phyloP scores from a whole-genome alignment of 2,113 vertebrate species.

The Hyaena hyaena region DNA sequence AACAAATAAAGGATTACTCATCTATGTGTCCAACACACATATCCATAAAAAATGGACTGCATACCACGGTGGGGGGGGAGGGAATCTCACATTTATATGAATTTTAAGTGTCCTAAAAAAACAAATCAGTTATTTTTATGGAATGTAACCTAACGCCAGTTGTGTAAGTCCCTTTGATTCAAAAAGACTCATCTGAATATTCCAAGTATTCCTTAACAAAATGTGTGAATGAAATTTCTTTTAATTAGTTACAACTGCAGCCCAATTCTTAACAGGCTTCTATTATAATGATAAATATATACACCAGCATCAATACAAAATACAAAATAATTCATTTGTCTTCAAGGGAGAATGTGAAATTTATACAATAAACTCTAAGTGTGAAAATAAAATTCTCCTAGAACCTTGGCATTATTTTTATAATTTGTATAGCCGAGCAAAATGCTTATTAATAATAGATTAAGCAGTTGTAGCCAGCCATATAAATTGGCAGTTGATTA shows the following conservation, averaged over 20 bases:
- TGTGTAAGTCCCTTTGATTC: conserved; percentile 70
- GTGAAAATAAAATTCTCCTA: conserved; percentile 84
- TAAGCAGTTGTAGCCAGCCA: conserved; percentile 84
- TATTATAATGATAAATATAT: conserved; percentile 81
- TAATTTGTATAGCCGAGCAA: conserved; percentile 83
- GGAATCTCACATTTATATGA: conserved; percentile 26
- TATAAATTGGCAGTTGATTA: conserved; percentile 84
- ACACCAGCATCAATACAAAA: conserved; percentile 82
- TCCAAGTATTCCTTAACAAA: conserved; percentile 77
- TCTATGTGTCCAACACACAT: neutral
- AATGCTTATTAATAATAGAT: conserved; percentile 86
- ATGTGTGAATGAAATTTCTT: conserved; percentile 79
- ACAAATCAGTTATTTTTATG: conserved; percentile 68
- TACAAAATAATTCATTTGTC: conserved; percentile 85
- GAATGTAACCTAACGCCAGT: conserved; percentile 51
- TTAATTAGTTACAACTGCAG: conserved; percentile 82
- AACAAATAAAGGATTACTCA: conserved; percentile 39
- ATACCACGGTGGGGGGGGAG: neutral
- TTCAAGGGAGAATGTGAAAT: conserved; percentile 82
- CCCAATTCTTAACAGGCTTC: conserved; percentile 76
- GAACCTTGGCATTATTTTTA: conserved; percentile 82
- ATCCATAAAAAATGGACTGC: conserved; percentile 50
- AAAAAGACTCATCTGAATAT: conserved; percentile 73
- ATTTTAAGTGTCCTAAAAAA: conserved; percentile 51
- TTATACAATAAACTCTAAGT: conserved; percentile 81